Conservation (phyloP, 2,797 vertebrate species). For the Schizothorax lantsangensis region DNA sequence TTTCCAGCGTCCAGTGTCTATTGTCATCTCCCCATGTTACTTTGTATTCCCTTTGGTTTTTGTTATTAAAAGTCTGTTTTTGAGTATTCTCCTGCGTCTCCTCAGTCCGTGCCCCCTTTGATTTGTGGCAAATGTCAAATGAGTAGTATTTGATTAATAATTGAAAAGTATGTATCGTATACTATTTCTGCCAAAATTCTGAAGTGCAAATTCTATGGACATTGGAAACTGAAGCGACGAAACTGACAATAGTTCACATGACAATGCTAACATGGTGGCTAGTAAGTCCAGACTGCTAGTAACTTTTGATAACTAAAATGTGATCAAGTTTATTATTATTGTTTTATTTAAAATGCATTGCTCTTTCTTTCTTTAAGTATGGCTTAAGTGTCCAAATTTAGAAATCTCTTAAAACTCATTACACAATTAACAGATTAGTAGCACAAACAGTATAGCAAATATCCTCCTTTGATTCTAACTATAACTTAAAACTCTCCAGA, state of each 20-base stretch:
- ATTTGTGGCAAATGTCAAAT: background rate
- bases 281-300: background rate
- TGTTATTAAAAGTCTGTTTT: too few relatives aligned
- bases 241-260: background rate
- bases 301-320: background rate
- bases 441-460: background rate
- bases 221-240: background rate
- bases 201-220: background rate
- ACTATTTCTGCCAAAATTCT: background rate
- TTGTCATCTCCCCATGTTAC: too few relatives aligned
- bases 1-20: too few relatives aligned
- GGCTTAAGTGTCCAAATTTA: background rate
- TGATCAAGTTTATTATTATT: background rate
- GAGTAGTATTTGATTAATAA: background rate
- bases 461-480: background rate
- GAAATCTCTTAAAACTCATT: background rate
- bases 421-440: background rate
- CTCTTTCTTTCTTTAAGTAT: background rate
- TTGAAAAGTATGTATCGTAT: background rate
- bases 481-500: background rate
- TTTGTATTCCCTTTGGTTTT: too few relatives aligned
- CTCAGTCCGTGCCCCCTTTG: too few relatives aligned
- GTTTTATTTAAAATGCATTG: background rate
- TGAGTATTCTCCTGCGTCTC: too few relatives aligned
- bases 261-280: background rate